These are phyloP conservation scores for Poecilia gillii DNA, from an alignment of 2,797 vertebrate species.

Conservation along the genomic window DNA sequence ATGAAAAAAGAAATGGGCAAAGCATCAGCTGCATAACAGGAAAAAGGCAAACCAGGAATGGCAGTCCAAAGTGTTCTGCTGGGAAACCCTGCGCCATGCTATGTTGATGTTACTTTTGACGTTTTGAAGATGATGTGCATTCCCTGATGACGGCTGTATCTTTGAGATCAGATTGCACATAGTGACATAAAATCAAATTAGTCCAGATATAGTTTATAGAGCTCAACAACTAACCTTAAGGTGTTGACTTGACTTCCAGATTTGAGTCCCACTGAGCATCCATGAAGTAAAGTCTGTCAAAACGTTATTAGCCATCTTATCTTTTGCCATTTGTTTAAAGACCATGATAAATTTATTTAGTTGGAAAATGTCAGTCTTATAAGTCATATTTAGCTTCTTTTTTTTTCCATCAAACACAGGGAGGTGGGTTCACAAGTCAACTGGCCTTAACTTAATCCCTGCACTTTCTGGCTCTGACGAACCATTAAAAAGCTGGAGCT, in stretches of 20 bases:
- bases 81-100: background rate
- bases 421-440: background rate
- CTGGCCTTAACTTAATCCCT: background rate
- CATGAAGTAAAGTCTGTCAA: background rate
- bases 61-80: background rate
- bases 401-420: background rate
- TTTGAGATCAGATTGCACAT: background rate
- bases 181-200: background rate
- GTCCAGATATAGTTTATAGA: background rate
- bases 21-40: background rate
- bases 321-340: background rate
- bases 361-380: background rate
- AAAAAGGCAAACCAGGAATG: background rate
- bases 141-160: background rate
- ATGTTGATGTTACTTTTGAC: background rate
- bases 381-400: background rate
- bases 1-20: background rate
- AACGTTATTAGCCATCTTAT: background rate
- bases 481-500: background rate
- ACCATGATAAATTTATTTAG: background rate
- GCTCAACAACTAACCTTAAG: background rate
- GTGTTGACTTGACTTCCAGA: background rate
- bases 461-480: background rate
- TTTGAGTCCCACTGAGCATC: background rate
- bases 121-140: background rate